A percentile compares a stretch with the other conserved stretches of the same genome.
Conservation (phyloP, 2,797 vertebrate genomes). For the Phyllotis vaccarum region DNA sequence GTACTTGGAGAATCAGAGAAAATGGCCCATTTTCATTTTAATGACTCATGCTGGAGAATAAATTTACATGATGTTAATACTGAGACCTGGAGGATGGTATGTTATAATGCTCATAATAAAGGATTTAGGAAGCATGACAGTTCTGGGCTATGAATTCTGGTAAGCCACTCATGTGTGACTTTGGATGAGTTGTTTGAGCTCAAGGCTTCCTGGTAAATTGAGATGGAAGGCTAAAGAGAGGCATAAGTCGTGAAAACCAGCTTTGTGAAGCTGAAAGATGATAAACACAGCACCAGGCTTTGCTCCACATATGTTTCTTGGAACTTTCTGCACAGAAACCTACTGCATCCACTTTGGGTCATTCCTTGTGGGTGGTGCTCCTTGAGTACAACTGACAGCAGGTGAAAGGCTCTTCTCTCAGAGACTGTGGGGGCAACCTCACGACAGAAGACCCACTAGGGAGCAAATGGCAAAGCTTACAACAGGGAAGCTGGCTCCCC, state of each 20-base stretch:
- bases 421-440: background rate
- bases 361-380: background rate
- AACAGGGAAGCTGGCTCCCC: background rate
- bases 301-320: background rate
- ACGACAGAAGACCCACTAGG: background rate
- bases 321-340: background rate
- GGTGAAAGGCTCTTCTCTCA: background rate
- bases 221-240: constrained; percentile 61
- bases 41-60: constrained; percentile 84
- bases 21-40: constrained; percentile 84
- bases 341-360: background rate
- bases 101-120: constrained; percentile 80
- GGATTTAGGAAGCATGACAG: constrained; percentile 81
- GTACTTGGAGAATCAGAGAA: constrained; percentile 84
- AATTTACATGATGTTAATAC: constrained; percentile 80
- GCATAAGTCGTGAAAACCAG: background rate
- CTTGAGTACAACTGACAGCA: constrained; percentile 19
- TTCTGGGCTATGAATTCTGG: constrained; percentile 77
- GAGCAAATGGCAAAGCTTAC: background rate
- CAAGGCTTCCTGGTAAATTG: constrained; percentile 65
- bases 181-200: constrained; percentile 74
- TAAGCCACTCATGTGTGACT: constrained; percentile 80
- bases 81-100: constrained; percentile 79
- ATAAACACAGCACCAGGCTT: constrained; percentile 50
- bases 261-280: background rate